Base-by-base conservation (phyloP, 2,113 vertebrate genomes). In the Diphyllodes magnificus region DNA sequence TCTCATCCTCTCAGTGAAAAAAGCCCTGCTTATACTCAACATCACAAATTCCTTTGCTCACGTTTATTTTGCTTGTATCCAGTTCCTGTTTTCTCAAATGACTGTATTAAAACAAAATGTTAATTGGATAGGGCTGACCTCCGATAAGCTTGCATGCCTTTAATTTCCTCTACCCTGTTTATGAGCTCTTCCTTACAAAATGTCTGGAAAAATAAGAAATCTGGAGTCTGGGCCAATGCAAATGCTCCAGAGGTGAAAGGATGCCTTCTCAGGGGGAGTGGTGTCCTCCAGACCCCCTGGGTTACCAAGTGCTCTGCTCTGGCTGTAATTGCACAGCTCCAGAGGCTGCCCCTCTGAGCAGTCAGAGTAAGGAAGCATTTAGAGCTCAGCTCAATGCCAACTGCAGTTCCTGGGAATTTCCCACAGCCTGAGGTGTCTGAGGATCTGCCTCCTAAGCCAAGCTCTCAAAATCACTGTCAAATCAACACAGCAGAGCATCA, bases 21-120 rank as follows among this genome's bases (percentile, higher is more conserved):
- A 78, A 40, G 3, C 21, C 23, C 23, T 39, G 9, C 11, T 37
- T 51, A 3, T 1, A n/a, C 4, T 7, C 0, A 37, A 2, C 0
- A 9, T 35, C 20, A 42, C 10, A 4, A 83, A 7, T 50, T 20
- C 8, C 13, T 79, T 73, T 31, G 7, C 17, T 78, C 10, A 11
- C 42, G 51, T 84, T 59, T 63, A 21, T 66, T 76, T 78, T 78
- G 15, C 17, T 18, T 44, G 6, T 21, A 11, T 40, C 16, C 8
- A 30, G 3, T 25, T 77, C 30, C 60, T 53, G 8, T 23, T 54
- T 27, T 23, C 69, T 51, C 12, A 15, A 30, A 14, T 23, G 35
- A 37, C 13, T 22, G 1, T 3, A 23, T 56, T 54, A 54, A 53
- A 80, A 30, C 8, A 47, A 50, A 50, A 33, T 5, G 6, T n/a